Evolutionary conservation across 1,140 invertebrate genomes (phyloP).

Genomic region (Oppia nitens): DNA sequence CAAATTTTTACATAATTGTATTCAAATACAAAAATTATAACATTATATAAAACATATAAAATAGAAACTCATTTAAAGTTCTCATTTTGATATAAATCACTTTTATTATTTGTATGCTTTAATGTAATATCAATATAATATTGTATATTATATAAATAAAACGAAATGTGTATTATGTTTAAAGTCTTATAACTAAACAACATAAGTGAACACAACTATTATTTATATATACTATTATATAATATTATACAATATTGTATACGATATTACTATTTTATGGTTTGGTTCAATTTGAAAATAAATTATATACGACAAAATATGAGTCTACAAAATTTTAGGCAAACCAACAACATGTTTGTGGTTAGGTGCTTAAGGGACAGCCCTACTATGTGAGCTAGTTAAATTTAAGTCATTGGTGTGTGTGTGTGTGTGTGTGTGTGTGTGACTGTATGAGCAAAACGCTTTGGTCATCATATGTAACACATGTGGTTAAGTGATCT

Average conservation of each 20-base stretch:
- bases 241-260: no score
- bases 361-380: no score
- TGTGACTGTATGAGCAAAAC: not conserved
- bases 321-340: no score
- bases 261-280: no score
- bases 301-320: no score
- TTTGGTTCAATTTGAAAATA: not conserved
- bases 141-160: not conserved
- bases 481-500: not conserved
- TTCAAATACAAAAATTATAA: not conserved
- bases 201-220: no score
- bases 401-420: not conserved
- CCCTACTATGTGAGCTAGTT: not conserved
- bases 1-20: not conserved
- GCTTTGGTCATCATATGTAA: not conserved
- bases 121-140: no score
- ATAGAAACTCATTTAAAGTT: not conserved
- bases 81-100: not conserved
- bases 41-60: not conserved
- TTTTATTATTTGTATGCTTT: not conserved
- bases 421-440: not conserved
- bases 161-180: not conserved
- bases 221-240: no score
- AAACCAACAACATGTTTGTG: no score
- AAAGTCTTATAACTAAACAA: not conserved